Evolutionary conservation across 2,888 invertebrate species (phyloP).

Genomic region (Plemyria rubiginata): DNA sequence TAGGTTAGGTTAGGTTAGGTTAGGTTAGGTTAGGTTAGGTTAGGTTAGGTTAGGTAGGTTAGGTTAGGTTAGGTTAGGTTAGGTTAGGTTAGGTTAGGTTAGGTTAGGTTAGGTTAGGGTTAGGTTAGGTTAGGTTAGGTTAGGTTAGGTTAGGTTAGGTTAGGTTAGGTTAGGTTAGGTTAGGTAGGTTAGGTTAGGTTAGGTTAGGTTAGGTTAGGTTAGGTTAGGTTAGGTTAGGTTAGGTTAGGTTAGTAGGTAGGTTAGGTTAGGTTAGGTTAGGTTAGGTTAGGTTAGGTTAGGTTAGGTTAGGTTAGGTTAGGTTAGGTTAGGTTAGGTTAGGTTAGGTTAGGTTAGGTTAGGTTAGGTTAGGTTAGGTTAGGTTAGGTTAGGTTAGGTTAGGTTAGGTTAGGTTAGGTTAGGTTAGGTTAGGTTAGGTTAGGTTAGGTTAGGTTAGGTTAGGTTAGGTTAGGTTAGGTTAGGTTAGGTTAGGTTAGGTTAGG

Average conservation of each 20-base stretch:
- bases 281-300: conserved; percentile 38
- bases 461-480: conserved; percentile 33
- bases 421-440: conserved; percentile 27
- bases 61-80: no score
- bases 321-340: conserved; percentile 29
- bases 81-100: conserved; percentile 21
- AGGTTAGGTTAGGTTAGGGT: conserved; percentile 34
- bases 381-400: conserved; percentile 38
- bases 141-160: conserved; percentile 35
- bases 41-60: no score
- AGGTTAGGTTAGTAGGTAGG: conserved; percentile 30
- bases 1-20: no score
- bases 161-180: conserved; percentile 37
- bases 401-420: conserved; percentile 34
- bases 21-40: no score
- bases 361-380: conserved; percentile 36
- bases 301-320: conserved; percentile 34
- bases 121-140: conserved; percentile 25
- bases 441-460: conserved; percentile 28
- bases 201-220: conserved; percentile 38
- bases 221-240: conserved; percentile 36
- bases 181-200: conserved; percentile 36
- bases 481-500: conserved; percentile 33
- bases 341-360: conserved; percentile 39
- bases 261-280: conserved; percentile 38